These are phyloP conservation scores for human DNA, from an alignment of 2,113 vertebrate genomes.

Conservation along the genomic window GRCh38 chr20:10661501-10662000, in stretches of 20 bases:
- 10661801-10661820: background rate
- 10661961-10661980: background rate
- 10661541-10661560: accelerated
- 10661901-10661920: accelerated
- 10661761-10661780: background rate
- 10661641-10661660: background rate
- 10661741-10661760: background rate
- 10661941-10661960: background rate
- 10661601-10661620: background rate
- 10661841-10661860: background rate
- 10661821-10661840: background rate
- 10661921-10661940: background rate
- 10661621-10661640: background rate
- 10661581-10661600: background rate
- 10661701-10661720: background rate
- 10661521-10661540: background rate
- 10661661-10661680: background rate
- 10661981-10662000: background rate
- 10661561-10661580: background rate
- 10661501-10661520: background rate
- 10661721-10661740: background rate
- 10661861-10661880: background rate
- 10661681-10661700: background rate
- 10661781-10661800: background rate
- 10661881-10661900: background rate